Conservation (phyloP, 2,888 invertebrate genomes). For the Orthosia gothica region DNA sequence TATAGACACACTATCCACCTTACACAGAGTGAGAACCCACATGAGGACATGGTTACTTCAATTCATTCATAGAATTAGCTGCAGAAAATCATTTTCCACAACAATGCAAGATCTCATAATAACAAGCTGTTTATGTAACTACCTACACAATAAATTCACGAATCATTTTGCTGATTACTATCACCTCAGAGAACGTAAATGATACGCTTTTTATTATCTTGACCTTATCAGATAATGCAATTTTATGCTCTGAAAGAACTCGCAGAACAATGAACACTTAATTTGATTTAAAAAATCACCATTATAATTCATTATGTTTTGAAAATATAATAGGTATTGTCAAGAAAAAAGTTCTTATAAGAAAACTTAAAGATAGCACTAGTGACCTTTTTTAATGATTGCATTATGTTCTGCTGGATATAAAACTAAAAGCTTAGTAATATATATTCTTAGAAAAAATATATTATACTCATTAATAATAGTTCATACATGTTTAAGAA, state of each 20-base stretch:
- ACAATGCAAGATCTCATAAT: not conserved
- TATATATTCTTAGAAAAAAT: not conserved
- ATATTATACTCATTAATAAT: not conserved
- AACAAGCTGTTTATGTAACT: not conserved
- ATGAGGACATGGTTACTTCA: not conserved
- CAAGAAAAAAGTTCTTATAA: not conserved
- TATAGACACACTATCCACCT: not conserved
- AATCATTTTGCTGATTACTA: slow-evolving; percentile 1
- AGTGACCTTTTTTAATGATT: not conserved
- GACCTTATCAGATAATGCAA: slow-evolving; percentile 46
- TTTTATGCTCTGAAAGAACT: slow-evolving; percentile 5
- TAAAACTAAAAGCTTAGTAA: not conserved
- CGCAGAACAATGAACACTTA: slow-evolving; percentile 7
- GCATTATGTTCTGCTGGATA: not conserved
- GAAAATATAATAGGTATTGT: not conserved
- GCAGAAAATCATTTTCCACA: not conserved
- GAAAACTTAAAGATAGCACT: not conserved
- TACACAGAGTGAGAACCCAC: not conserved
- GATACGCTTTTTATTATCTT: slow-evolving; percentile 37
- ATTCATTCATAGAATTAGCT: not conserved
- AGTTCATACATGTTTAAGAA: not conserved
- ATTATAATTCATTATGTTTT: not conserved
- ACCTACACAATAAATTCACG: not conserved
- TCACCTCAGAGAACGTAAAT: not conserved
- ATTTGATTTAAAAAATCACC: not conserved